Conservation (phyloP, 2,797 vertebrate species). For the Pelobates cultripes region DNA sequence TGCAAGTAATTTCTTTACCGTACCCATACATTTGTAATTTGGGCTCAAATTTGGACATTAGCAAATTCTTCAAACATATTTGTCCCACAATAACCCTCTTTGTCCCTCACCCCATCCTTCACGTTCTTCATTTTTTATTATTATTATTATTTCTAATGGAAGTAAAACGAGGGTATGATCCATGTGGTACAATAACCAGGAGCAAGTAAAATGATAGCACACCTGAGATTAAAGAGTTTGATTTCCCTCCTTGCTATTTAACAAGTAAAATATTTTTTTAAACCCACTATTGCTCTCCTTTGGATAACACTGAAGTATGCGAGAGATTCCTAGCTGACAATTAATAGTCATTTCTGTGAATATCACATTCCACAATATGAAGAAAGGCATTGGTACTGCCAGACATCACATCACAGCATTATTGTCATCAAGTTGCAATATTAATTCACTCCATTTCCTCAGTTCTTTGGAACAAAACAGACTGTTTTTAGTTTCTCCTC, state of each 20-base stretch:
- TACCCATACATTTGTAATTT: too few relatives aligned
- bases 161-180: too few relatives aligned
- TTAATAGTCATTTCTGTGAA: slow-evolving; percentile 44
- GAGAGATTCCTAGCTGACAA: slow-evolving; percentile 3
- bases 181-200: neutral
- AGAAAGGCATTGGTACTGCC: slow-evolving; percentile 42
- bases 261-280: slow-evolving; percentile 5
- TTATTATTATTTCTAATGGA: too few relatives aligned
- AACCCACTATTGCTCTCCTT: slow-evolving; percentile 16
- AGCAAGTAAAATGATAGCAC: neutral
- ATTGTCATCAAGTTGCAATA: slow-evolving; percentile 59
- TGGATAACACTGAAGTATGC: slow-evolving; percentile 48
- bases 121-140: too few relatives aligned
- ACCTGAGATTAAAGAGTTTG: neutral
- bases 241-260: slow-evolving; percentile 33
- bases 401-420: slow-evolving; percentile 52
- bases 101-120: too few relatives aligned
- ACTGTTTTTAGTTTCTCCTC: slow-evolving; percentile 50
- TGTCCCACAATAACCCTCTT: too few relatives aligned
- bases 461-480: slow-evolving; percentile 56
- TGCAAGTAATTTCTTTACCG: too few relatives aligned
- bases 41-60: too few relatives aligned
- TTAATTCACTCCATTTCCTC: slow-evolving; percentile 57
- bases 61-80: too few relatives aligned
- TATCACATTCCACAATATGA: slow-evolving; percentile 55